phyloP scores from a whole-genome alignment of 2,113 vertebrate genomes.

The Equus przewalskii region DNA sequence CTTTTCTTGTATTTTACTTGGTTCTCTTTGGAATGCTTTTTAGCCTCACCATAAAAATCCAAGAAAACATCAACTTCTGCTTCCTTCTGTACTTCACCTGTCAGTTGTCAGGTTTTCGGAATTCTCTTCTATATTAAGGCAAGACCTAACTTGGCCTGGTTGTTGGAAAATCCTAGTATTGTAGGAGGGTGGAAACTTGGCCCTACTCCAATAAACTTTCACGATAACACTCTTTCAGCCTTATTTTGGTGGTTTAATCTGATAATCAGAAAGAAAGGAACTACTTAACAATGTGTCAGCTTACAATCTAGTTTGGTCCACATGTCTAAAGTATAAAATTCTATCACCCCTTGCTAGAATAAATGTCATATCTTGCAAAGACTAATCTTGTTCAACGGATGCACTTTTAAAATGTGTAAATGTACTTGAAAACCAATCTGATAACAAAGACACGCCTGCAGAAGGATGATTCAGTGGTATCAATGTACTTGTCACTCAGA shows the following conservation, averaged over 20 bases:
- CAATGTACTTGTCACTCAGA: slow-evolving; percentile 90
- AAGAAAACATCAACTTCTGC: slow-evolving; percentile 41
- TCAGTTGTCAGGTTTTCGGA: slow-evolving; percentile 59
- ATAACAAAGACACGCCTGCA: slow-evolving; percentile 89
- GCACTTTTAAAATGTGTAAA: slow-evolving; percentile 87
- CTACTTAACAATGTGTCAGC: slow-evolving; percentile 80
- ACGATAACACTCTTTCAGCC: slow-evolving; percentile 75
- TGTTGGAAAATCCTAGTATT: slow-evolving; percentile 68
- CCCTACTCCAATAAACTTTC: slow-evolving; percentile 71
- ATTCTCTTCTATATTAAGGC: slow-evolving; percentile 70
- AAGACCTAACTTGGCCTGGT: slow-evolving; percentile 62
- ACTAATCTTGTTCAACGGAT: slow-evolving; percentile 89
- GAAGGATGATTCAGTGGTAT: slow-evolving; percentile 91
- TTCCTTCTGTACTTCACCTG: slow-evolving; percentile 61
- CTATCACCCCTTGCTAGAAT: slow-evolving; percentile 78
- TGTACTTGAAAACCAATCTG: slow-evolving; percentile 91
- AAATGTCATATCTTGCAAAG: slow-evolving; percentile 85
- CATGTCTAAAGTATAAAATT: slow-evolving; percentile 82
- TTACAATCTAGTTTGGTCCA: slow-evolving; percentile 83
- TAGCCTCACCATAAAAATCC: slow-evolving; percentile 27
- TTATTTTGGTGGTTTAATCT: slow-evolving; percentile 81
- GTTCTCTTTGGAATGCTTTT: slow-evolving; percentile 3
- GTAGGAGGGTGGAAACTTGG: slow-evolving; percentile 75
- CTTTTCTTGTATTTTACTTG: slow-evolving; percentile 35
- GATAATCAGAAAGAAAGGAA: slow-evolving; percentile 83